phyloP scores from a whole-genome alignment of 1,140 invertebrate species.

The Drosophila chauvacae region DNA sequence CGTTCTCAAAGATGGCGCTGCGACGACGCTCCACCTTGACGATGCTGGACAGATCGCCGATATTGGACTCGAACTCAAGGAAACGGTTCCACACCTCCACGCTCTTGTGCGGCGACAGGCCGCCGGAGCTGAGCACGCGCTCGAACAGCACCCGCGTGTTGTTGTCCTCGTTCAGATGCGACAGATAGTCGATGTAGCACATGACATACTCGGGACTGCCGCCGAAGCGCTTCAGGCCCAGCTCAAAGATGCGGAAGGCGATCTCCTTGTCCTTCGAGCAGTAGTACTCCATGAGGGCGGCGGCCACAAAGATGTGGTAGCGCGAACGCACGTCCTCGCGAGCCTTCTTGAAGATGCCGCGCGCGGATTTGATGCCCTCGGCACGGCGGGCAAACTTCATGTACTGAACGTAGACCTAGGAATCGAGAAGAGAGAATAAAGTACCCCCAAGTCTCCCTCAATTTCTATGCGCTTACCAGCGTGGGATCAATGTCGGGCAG shows the following conservation, averaged over 20 bases:
- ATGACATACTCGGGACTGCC: conserved; percentile 97
- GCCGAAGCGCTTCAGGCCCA: conserved; percentile 98
- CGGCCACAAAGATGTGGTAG: conserved; percentile 98
- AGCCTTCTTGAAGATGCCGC: conserved; percentile 97
- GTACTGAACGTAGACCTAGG: conserved; percentile 95
- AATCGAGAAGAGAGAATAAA: neutral
- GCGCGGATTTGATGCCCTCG: conserved; percentile 98
- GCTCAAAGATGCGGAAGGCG: conserved; percentile 98
- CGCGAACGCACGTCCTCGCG: conserved; percentile 94
- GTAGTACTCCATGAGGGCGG: conserved; percentile 99
- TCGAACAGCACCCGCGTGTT: conserved; percentile 99
- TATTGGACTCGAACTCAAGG: conserved; percentile 99
- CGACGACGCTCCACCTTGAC: conserved; percentile 98
- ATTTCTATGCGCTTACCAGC: conserved; percentile 87
- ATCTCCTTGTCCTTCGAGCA: conserved; percentile 99
- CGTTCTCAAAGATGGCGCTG: conserved; percentile 95
- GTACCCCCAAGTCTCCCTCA: neutral
- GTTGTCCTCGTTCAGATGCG: conserved; percentile 99
- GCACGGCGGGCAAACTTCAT: conserved; percentile 99
- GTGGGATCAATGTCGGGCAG: conserved; percentile 97
- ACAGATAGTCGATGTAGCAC: conserved; percentile 98
- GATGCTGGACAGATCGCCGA: conserved; percentile 98
- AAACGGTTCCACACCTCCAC: conserved; percentile 99
- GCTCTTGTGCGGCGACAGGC: conserved; percentile 95
- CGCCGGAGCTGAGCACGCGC: conserved; percentile 96